Evolutionary conservation across 2,797 vertebrate genomes (phyloP).

Genomic region (Fistularia commersonii): DNA sequence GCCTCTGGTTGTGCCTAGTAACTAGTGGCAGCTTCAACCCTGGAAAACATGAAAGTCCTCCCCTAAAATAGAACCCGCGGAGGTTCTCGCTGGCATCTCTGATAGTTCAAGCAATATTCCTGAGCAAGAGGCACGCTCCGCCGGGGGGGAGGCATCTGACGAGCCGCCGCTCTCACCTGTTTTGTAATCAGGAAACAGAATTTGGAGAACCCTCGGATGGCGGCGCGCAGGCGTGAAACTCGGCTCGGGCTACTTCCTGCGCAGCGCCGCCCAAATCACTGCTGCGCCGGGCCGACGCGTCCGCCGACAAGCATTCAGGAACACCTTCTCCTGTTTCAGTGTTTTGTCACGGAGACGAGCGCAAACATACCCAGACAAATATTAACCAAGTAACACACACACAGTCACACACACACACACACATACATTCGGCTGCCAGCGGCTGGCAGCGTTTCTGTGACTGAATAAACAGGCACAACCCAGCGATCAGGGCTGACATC

Average conservation of each 20-base stretch:
- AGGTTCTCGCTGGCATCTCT: conserved; percentile 56
- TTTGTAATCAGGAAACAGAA: conserved; percentile 60
- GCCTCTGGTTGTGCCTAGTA: conserved; percentile 61
- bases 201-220: conserved; percentile 41
- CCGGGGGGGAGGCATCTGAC: too few relatives aligned
- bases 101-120: conserved; percentile 64
- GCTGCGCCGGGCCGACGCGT: too few relatives aligned
- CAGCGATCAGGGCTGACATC: conserved; percentile 31
- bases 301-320: too few relatives aligned
- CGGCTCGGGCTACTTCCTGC: too few relatives aligned
- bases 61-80: conserved; percentile 65
- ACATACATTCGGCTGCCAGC: too few relatives aligned
- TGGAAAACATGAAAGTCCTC: conserved; percentile 67
- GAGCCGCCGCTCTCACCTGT: conserved; percentile 48
- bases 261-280: too few relatives aligned
- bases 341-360: conserved; percentile 24
- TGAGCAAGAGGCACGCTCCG: conserved; percentile 42
- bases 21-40: conserved; percentile 61
- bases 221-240: conserved; percentile 26
- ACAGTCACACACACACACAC: conserved; percentile 32
- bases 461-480: conserved; percentile 49
- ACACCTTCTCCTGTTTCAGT: conserved; percentile 10
- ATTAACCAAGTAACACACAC: conserved; percentile 34
- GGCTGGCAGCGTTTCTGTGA: conserved; percentile 21
- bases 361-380: conserved; percentile 19